A percentile compares a stretch with the other conserved stretches of the same genome.
These are phyloP conservation scores for Apamea epomidion DNA, from an alignment of 2,888 invertebrate species.

Conservation along the genomic window DNA sequence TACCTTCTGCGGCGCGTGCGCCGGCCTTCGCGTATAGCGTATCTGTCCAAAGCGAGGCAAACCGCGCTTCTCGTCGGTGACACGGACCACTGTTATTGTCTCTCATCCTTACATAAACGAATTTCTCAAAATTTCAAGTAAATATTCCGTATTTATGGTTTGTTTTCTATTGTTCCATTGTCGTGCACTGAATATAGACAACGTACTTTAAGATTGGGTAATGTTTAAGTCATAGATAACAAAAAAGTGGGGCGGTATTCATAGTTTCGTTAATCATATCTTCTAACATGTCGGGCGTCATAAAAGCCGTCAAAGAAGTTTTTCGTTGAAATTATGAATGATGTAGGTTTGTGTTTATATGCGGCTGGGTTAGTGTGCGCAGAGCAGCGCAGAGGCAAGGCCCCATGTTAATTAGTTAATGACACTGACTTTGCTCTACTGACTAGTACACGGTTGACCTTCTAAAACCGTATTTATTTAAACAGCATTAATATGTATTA, in stretches of 20 bases:
- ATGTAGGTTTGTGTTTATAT: conserved; percentile 28
- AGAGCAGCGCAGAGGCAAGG: conserved; percentile 42
- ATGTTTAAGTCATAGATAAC: conserved; percentile 62
- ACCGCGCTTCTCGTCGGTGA: conserved; percentile 68
- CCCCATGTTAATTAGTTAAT: conserved; percentile 74
- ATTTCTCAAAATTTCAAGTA: conserved; percentile 27
- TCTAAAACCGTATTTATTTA: conserved; percentile 55
- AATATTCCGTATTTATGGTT: conserved; percentile 34
- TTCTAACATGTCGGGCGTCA: conserved; percentile 36
- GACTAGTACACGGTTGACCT: conserved; percentile 64
- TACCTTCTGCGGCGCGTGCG: conserved; percentile 70
- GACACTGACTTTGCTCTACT: conserved; percentile 74
- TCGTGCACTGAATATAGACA: conserved; percentile 33
- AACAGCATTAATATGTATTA: conserved; percentile 46
- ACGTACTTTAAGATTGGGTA: conserved; percentile 49
- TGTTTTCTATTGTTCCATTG: conserved; percentile 27
- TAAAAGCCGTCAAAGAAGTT: conserved; percentile 43
- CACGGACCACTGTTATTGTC: conserved; percentile 29
- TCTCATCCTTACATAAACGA: conserved; percentile 32
- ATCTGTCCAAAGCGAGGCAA: conserved; percentile 62
- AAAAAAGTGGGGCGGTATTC: conserved; percentile 58
- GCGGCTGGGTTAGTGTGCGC: conserved; percentile 25
- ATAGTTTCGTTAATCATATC: conserved; percentile 50
- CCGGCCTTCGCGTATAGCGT: conserved; percentile 68
- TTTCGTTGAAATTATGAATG: conserved; percentile 42